Evolutionary conservation across 2,888 invertebrate genomes (phyloP).

Genomic region (Harmothoe impar): DNA sequence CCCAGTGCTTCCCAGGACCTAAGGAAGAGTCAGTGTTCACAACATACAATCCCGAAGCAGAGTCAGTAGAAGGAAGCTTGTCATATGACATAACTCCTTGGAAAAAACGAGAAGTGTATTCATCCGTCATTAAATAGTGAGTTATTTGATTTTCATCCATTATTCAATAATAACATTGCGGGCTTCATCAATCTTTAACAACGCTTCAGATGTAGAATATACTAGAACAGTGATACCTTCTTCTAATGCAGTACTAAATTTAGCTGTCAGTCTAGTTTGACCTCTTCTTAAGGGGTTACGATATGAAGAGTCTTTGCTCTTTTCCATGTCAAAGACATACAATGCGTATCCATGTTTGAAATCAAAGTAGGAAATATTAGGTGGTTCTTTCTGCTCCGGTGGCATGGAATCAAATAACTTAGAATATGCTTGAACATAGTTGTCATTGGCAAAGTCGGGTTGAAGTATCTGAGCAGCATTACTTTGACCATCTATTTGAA

Average conservation of each 20-base stretch:
- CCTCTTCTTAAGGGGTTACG: too few relatives aligned
- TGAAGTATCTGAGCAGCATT: neutral
- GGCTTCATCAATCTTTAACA: neutral
- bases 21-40: too few relatives aligned
- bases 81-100: too few relatives aligned
- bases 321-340: neutral
- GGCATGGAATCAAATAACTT: neutral
- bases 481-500: neutral
- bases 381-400: neutral
- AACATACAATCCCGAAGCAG: too few relatives aligned
- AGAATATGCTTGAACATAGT: neutral
- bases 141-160: neutral
- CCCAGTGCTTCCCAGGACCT: too few relatives aligned
- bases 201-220: neutral
- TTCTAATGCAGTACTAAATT: too few relatives aligned
- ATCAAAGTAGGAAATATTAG: conserved; percentile 4
- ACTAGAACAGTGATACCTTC: too few relatives aligned
- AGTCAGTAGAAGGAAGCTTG: too few relatives aligned
- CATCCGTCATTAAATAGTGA: neutral
- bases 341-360: neutral
- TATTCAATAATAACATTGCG: neutral
- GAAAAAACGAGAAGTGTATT: too few relatives aligned
- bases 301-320: neutral
- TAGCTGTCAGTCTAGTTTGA: too few relatives aligned
- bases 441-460: neutral